These are phyloP conservation scores for Caenorhabditis sp. DNA, from an alignment of 2,888 invertebrate species.

Conservation along the genomic window DNA sequence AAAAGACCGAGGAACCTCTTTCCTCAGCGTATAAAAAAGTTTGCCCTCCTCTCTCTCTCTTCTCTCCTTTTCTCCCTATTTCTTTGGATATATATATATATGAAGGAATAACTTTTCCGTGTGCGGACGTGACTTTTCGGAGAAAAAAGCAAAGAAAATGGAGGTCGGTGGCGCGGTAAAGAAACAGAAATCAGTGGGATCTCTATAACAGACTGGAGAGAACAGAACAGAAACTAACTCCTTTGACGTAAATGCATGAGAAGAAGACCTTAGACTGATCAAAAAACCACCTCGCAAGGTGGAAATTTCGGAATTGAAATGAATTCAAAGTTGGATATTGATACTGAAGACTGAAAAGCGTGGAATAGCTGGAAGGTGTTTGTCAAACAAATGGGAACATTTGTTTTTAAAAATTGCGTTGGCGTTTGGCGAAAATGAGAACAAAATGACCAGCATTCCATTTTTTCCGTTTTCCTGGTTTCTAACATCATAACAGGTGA, in stretches of 20 bases:
- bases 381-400: too few relatives aligned
- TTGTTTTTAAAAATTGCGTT: too few relatives aligned
- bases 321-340: neutral
- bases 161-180: neutral
- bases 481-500: neutral
- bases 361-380: too few relatives aligned
- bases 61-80: neutral
- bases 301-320: neutral
- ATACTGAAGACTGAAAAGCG: too few relatives aligned
- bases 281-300: neutral
- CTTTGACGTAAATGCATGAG: neutral
- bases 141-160: too few relatives aligned
- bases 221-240: neutral
- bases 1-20: conserved; percentile 1
- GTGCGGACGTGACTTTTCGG: conserved; percentile 34
- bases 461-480: neutral
- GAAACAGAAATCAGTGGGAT: conserved; percentile 45
- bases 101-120: neutral
- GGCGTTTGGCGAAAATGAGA: too few relatives aligned
- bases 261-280: conserved; percentile 1
- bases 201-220: conserved; percentile 12
- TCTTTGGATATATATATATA: neutral
- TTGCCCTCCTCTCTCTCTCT: neutral
- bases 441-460: too few relatives aligned
- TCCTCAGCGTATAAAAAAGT: neutral